Evolutionary conservation across 1,140 invertebrate genomes (phyloP).

Genomic region (Dreissena polymorpha): DNA sequence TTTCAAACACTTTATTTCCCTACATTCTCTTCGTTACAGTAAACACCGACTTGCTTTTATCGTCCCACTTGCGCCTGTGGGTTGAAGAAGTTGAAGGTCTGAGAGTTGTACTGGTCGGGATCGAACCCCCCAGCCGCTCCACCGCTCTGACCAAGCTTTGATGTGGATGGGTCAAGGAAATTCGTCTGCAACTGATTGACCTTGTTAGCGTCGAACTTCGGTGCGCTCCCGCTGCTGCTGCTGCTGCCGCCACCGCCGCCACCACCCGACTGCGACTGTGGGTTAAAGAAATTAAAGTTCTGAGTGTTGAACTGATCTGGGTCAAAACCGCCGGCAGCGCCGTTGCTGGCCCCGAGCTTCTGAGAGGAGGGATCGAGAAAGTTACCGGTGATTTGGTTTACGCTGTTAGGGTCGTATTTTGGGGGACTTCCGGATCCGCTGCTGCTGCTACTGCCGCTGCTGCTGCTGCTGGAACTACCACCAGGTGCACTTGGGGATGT

Average conservation of each 20-base stretch:
- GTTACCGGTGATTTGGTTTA: conserved; percentile 54
- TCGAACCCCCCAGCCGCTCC: conserved; percentile 52
- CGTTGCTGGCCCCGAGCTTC: conserved; percentile 15
- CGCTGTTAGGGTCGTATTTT: conserved; percentile 49
- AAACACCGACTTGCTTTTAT: background rate
- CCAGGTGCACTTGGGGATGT: background rate
- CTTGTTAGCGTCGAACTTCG: conserved; percentile 54
- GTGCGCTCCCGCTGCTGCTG: conserved; percentile 14
- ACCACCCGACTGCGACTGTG: conserved; percentile 18
- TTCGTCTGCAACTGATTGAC: conserved; percentile 55
- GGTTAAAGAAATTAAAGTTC: too few relatives aligned
- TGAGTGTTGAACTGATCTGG: conserved; percentile 26
- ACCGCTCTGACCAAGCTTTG: conserved; percentile 51
- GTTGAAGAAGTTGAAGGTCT: conserved; percentile 58
- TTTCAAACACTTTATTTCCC: too few relatives aligned
- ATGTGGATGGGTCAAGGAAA: conserved; percentile 53
- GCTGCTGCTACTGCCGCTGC: conserved; percentile 18
- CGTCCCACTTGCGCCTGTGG: conserved; percentile 28
- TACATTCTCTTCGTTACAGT: too few relatives aligned
- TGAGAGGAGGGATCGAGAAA: conserved; percentile 43
- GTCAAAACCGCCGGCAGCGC: conserved; percentile 23
- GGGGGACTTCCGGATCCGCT: conserved; percentile 30
- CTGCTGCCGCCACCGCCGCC: conserved; percentile 4
- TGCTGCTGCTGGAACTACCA: background rate
- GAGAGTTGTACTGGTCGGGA: conserved; percentile 58